Percentiles rank a stretch among this genome's conserved stretches.
phyloP scores from a whole-genome alignment of 2,113 vertebrate genomes.

The Anarrhichthys ocellatus region DNA sequence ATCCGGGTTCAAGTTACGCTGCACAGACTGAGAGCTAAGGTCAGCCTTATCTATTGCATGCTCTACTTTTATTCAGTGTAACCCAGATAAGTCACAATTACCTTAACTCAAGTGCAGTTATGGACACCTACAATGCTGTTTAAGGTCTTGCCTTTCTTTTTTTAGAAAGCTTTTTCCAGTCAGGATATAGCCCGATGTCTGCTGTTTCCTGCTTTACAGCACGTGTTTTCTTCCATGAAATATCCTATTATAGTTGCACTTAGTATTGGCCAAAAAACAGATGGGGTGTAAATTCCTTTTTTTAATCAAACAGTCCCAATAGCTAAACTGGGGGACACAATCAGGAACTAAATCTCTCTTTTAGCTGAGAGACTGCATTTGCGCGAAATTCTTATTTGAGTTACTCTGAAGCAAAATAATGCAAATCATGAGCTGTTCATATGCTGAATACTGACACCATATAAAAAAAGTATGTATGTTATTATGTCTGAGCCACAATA shows the following conservation, averaged over 20 bases:
- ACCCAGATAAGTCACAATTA: background rate
- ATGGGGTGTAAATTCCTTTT: too few species aligned
- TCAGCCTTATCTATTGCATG: background rate
- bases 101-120: background rate
- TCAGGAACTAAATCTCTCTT: background rate
- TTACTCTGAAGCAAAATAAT: background rate
- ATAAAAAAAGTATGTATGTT: background rate
- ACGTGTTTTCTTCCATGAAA: background rate
- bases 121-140: background rate
- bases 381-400: background rate
- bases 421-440: background rate
- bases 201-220: background rate
- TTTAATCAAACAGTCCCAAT: background rate
- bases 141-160: background rate
- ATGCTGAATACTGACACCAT: background rate
- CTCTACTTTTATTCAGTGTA: background rate
- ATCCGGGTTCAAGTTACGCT: background rate
- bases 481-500: background rate
- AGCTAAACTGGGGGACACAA: background rate
- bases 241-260: background rate
- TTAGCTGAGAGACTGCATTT: background rate
- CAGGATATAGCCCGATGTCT: too few species aligned
- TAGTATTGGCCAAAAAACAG: background rate
- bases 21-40: background rate
- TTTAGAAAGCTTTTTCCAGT: background rate